phyloP scores from a whole-genome alignment of 2,797 vertebrate species.

The Enteromius thamalakanensis region DNA sequence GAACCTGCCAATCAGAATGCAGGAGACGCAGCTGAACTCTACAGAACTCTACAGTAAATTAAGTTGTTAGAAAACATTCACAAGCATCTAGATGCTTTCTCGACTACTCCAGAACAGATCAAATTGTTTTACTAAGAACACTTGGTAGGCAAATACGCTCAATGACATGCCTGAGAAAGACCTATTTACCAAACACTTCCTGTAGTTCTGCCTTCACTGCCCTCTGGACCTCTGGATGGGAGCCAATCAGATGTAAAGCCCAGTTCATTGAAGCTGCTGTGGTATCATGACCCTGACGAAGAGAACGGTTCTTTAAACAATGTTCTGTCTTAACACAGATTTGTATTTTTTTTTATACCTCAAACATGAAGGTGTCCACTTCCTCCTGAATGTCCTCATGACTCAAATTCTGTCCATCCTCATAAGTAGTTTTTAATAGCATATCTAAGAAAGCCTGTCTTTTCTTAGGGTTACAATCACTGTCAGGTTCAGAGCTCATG shows the following conservation, averaged over 20 bases:
- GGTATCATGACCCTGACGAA: constrained; percentile 83
- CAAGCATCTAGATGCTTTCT: neutral
- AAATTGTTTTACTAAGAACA: neutral
- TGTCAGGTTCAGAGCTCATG: constrained; percentile 32
- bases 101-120: neutral
- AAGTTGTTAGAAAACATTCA: constrained; percentile 3
- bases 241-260: constrained; percentile 80
- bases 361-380: constrained; percentile 90
- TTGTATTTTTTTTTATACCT: constrained; percentile 71
- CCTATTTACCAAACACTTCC: constrained; percentile 77
- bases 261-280: constrained; percentile 83
- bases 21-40: neutral
- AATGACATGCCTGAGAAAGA: neutral
- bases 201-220: constrained; percentile 80
- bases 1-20: constrained; percentile 66
- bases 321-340: neutral
- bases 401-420: constrained; percentile 77
- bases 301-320: neutral
- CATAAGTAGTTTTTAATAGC: constrained; percentile 79
- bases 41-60: neutral
- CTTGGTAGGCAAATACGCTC: neutral
- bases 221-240: constrained; percentile 77
- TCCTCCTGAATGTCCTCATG: constrained; percentile 82
- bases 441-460: constrained; percentile 82
- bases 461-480: constrained; percentile 55